Percentiles rank a stretch among this genome's conserved stretches.
Evolutionary conservation across 2,797 vertebrate genomes (phyloP).

Genomic region (Morus bassanus): DNA sequence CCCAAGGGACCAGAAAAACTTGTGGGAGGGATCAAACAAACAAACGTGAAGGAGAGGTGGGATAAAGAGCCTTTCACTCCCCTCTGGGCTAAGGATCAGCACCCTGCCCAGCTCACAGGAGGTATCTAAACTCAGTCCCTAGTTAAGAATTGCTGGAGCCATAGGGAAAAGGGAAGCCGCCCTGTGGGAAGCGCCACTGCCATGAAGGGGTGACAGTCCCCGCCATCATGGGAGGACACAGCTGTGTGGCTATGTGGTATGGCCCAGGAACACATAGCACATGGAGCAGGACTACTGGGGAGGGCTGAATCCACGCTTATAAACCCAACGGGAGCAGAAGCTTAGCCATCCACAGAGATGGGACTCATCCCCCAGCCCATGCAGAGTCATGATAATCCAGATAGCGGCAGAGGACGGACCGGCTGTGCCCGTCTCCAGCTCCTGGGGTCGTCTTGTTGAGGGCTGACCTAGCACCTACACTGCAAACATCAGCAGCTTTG

Average conservation of each 20-base stretch:
- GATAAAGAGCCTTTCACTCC: conserved; percentile 54
- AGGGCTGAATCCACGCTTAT: background rate
- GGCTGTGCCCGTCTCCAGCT: background rate
- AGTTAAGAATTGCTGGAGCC: background rate
- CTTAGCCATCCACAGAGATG: fast-evolving
- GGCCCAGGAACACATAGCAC: fast-evolving
- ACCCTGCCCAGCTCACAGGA: background rate
- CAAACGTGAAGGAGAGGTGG: background rate
- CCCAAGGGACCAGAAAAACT: conserved; percentile 19
- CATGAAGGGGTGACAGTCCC: fast-evolving
- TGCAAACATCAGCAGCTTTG: background rate
- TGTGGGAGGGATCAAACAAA: conserved; percentile 36
- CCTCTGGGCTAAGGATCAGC: background rate
- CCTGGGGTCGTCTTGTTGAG: fast-evolving
- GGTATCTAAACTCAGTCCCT: background rate
- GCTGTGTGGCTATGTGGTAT: fast-evolving
- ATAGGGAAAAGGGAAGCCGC: background rate
- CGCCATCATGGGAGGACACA: fast-evolving
- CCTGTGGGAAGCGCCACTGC: background rate
- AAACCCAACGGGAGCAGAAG: background rate
- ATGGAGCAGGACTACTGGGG: background rate
- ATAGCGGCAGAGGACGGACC: fast-evolving
- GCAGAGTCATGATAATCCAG: fast-evolving
- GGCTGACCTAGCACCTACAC: background rate
- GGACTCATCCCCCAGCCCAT: background rate